These are phyloP conservation scores for Sebastes itinus DNA, from an alignment of 2,797 vertebrate species.

Conservation along the genomic window DNA sequence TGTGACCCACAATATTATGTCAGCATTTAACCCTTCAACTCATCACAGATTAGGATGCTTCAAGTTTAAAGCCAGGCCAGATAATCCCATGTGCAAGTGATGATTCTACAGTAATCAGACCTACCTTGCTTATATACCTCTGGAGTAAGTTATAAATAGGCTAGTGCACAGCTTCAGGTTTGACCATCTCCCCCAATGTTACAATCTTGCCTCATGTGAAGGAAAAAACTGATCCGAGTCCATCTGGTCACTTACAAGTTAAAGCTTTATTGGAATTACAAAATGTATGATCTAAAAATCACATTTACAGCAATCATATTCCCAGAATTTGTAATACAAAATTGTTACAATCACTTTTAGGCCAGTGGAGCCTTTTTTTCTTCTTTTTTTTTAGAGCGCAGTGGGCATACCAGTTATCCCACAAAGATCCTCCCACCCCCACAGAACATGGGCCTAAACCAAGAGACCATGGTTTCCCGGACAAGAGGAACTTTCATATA, in stretches of 20 bases:
- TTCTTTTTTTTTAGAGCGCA: neutral
- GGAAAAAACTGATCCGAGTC: neutral
- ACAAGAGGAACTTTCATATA: neutral
- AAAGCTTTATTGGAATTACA: constrained; percentile 60
- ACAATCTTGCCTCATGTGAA: neutral
- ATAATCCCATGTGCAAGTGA: neutral
- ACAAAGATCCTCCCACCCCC: neutral
- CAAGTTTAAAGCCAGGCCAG: neutral
- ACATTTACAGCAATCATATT: neutral
- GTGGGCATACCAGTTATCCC: neutral
- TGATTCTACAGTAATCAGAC: neutral
- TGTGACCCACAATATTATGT: too few relatives aligned
- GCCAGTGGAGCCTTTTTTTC: neutral
- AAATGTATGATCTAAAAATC: constrained; percentile 24
- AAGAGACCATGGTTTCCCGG: neutral
- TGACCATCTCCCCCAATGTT: neutral
- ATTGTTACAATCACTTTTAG: constrained; percentile 3
- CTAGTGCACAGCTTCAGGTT: neutral
- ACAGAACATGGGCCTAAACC: neutral
- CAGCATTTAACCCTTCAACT: neutral
- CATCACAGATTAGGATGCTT: neutral
- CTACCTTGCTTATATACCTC: neutral
- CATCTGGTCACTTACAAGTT: constrained; percentile 10
- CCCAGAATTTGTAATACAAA: neutral
- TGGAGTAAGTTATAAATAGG: neutral